Evolutionary conservation across 2,888 invertebrate genomes (phyloP), one percentile per base, ranked within the genome.

Genomic region (Ectropis crepuscularia): DNA sequence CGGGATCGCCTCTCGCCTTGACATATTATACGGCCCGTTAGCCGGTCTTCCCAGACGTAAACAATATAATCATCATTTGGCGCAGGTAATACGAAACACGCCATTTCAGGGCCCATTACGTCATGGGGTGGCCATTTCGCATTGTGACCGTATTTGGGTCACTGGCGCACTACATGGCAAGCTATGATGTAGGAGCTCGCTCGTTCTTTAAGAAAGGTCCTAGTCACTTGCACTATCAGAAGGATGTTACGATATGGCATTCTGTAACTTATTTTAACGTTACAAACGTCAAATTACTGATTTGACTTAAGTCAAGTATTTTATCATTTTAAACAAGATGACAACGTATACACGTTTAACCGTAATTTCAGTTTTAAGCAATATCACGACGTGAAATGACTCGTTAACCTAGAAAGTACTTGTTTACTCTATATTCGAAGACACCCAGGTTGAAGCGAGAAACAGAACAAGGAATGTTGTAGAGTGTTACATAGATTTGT

Each of bases 131-230:
- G 83, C 83, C 85, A 87, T 89, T 89, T 86, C 72, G 84, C 85
- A 81, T 78, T 82, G 84, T 84, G 74, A 75, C 78, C 79, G 82
- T 86, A 91, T 90, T 85, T 89, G 78, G 90, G 90, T 90, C 90
- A 91, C 82, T 84, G 81, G 87, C 83, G 83, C 88, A 57, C 43
- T 53, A 47, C 53, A 45, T 59, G 60, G 48, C 60, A 53, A 43
- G 64, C 48, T 57, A 16, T 65, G 39, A 48, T 28, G 28, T 8
- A 45, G 42, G 59, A 58, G 53, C 28, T 28, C 11, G 38, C 41
- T 9, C 36, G 6, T 28, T 5, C 11, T 45, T 8, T 1, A 10
- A 51, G 9, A 12, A 51, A 43, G 42, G 38, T 54, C 7, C 11
- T 12, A 9, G 49, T 6, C 10, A 16, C 37, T 39, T 50, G 16